Evolutionary conservation across 2,888 invertebrate genomes (phyloP), one percentile per base, ranked within the genome.

Genomic region (Pycnomerus fuliginosus): DNA sequence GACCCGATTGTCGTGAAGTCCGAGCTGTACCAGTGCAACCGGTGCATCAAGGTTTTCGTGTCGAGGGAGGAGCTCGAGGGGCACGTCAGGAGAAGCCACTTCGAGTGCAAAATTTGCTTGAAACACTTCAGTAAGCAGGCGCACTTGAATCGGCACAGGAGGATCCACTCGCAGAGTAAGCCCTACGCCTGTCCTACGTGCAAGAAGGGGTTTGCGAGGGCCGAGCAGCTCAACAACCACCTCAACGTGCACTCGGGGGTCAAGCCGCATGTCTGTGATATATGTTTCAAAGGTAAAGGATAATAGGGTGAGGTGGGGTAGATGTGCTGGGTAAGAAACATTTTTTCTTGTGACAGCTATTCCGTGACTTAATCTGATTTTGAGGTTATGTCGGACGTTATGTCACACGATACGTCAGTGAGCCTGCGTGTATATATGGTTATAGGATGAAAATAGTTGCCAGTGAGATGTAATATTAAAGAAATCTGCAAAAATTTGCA

Each of bases 211-310:
- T 84, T 79, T 56, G 73, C 78, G 0, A 68, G 82, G 30, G 74
- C 75, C 1, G 80, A 82, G 32, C 80, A 80, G 53, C 64, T 82
- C 0, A 71, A 71, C 5, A 72, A 76, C 42, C 83, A 83, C 60
- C 70, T 80, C 67, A 79, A 77, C 51, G 72, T 73, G n/a, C 82
- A 82, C 64, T 72, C 73, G 12, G 77, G 78, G 2, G 62, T 73
- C 14, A 82, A 80, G 58, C 76, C 78, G 3, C 76, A 81, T 61
- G 69, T 74, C 10, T 82, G 82, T 61, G 71, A 75, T 17, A 75
- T 77, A 55, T 82, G 81, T 64, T 74, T 71, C 44, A 82, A 82
- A 77, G 78, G 70, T 70, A 49, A 45, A 75, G 3, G 7, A 14
- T 4, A 3, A 16, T 10, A 4, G 4, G 10, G 27, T 27, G 27